A percentile compares a stretch with the other conserved stretches of the same genome.
These are phyloP conservation scores for Dicrurus megarhynchus DNA, from an alignment of 2,113 vertebrate species.

Conservation along the genomic window DNA sequence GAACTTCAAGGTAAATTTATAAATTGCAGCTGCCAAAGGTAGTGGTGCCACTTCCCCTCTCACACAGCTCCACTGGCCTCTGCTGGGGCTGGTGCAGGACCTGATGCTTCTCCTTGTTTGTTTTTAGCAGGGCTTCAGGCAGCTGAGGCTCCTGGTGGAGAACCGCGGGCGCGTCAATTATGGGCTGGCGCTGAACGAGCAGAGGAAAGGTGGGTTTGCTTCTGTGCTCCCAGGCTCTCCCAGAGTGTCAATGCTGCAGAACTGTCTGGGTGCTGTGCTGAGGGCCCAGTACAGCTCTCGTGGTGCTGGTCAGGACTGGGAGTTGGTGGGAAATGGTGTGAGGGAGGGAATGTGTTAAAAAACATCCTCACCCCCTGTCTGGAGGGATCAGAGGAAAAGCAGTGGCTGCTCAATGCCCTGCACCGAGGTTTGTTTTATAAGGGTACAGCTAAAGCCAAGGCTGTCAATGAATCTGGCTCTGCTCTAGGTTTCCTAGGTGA, in stretches of 20 bases:
- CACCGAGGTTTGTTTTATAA: not conserved
- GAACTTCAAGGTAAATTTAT: not conserved
- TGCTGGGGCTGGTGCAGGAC: not conserved
- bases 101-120: not conserved
- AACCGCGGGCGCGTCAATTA: conserved; percentile 89
- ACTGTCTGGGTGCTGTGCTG: not conserved
- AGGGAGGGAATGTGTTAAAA: not conserved
- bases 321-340: not conserved
- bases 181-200: conserved; percentile 80
- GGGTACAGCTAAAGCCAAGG: not conserved
- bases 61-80: not conserved
- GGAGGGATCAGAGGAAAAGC: not conserved
- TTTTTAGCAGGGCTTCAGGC: conserved; percentile 74
- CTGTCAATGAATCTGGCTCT: not conserved
- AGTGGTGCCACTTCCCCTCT: not conserved
- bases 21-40: not conserved
- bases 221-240: not conserved
- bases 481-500: not conserved
- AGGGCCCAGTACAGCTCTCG: rapidly evolving
- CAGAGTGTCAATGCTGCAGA: not conserved
- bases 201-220: conserved; percentile 86
- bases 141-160: conserved; percentile 89
- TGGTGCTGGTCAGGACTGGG: not conserved
- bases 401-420: not conserved
- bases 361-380: not conserved